Base-by-base conservation (phyloP, 1,140 invertebrate species). In the Plutomurus gul region DNA sequence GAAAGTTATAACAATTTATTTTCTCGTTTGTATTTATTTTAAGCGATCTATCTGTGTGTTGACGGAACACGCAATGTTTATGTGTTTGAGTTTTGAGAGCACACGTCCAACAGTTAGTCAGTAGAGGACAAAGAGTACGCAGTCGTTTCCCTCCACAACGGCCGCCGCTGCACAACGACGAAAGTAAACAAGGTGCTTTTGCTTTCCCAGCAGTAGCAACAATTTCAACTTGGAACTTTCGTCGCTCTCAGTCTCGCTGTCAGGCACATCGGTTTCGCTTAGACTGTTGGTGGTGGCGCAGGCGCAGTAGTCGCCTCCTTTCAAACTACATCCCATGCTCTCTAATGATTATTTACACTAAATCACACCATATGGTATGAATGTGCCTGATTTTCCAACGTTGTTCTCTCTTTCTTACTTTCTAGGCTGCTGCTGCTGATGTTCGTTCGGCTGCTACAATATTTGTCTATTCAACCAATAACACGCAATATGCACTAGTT, bases 321-420 rank as follows among this genome's bases (percentile, higher is more conserved):
- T 27, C 20, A 40, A 46, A 43, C 43, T 37, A 37, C 37, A 51
- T 70, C 74, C 46, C 72, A 70, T 76, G 73, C 40, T 72, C 78
- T 40, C 73, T 70, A 80, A 80, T 80, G 78, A 80, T 80, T 81
- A 77, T 81, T 81, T 81, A 81, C 75, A 81, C 76, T 75, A 65
- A 81, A 81, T 81, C 80, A 75, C 39, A 78, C 80, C 80, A 81
- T 81, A 81, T 81, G 80, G 80, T 65, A 77, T 30, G 78, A 40
- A 77, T 71, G 65, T 65, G 56, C 56, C 56, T 65, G 27, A 30
- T n/a, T 65, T 65, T 33, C 51, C 56, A 65, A n/a, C 56, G 25
- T 27, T 65, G n/a, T n/a, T n/a, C n/a, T n/a, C n/a, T n/a, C n/a
- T n/a, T n/a, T n/a, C n/a, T n/a, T n/a, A n/a, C n/a, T n/a, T n/a